Percentiles rank a stretch among this genome's conserved stretches.
Conservation (phyloP, 2,888 invertebrate genomes). For the Drosophila niveifrons region DNA sequence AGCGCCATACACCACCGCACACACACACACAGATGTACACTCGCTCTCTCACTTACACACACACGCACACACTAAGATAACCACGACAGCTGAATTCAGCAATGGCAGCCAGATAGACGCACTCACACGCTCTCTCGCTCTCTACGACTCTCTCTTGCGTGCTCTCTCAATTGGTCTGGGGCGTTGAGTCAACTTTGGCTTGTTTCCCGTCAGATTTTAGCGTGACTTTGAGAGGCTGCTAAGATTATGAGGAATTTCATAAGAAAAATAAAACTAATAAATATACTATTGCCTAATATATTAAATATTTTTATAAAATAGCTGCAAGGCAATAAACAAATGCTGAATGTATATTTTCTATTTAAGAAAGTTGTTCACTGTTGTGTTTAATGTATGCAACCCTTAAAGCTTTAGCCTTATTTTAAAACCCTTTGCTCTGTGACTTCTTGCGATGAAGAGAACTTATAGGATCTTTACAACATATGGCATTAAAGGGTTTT, state of each 20-base stretch:
- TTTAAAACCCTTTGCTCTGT: neutral
- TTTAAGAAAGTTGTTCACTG: neutral
- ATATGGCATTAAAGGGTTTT: neutral
- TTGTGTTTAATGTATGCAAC: neutral
- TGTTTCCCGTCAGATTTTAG: constrained; percentile 43
- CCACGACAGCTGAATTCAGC: constrained; percentile 62
- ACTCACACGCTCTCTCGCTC: constrained; percentile 22
- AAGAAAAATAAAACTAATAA: neutral
- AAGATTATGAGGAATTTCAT: neutral
- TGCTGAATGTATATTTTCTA: neutral
- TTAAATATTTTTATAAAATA: neutral
- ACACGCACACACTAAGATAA: constrained; percentile 9
- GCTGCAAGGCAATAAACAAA: neutral
- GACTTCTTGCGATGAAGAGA: neutral
- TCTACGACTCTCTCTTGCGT: constrained; percentile 10
- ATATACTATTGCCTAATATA: neutral
- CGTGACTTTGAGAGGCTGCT: constrained; percentile 22
- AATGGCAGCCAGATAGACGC: constrained; percentile 58
- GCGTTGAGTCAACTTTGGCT: constrained; percentile 44
- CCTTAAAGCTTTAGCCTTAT: neutral
- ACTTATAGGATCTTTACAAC: neutral
- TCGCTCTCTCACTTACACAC: neutral
- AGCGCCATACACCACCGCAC: constrained; percentile 29
- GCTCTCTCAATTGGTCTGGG: constrained; percentile 30
- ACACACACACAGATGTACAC: neutral